Conservation (phyloP, 1,140 invertebrate species). For the Plodia interpunctella region DNA sequence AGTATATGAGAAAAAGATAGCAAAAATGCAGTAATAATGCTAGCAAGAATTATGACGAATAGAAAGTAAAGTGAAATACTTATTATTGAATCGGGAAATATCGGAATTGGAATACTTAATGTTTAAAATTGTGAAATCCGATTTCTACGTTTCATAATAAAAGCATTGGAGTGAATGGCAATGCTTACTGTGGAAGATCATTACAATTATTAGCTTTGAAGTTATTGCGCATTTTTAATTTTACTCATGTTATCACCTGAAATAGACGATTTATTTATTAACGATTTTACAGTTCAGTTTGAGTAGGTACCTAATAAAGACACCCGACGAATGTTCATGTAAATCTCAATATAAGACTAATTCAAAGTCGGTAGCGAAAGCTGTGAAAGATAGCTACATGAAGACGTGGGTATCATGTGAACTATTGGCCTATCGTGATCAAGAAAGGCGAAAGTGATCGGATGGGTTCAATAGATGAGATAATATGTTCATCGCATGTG, state of each 20-base stretch:
- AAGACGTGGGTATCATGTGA: conserved; percentile 34
- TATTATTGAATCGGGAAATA: conserved; percentile 24
- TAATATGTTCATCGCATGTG: conserved; percentile 22
- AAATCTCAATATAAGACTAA: neutral
- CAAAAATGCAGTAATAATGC: conserved; percentile 25
- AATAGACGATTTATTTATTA: too few relatives aligned
- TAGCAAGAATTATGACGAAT: conserved; percentile 36
- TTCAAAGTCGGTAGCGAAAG: conserved; percentile 6
- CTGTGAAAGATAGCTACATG: conserved; percentile 16
- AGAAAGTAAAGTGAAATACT: conserved; percentile 47
- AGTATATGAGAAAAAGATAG: conserved; percentile 14
- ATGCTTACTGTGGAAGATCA: conserved; percentile 23
- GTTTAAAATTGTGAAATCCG: conserved; percentile 25
- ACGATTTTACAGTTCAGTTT: too few relatives aligned
- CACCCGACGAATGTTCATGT: neutral
- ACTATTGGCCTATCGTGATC: conserved; percentile 30
- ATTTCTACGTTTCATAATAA: neutral
- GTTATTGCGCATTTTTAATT: conserved; percentile 10
- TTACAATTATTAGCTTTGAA: conserved; percentile 11
- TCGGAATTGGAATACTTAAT: conserved; percentile 12
- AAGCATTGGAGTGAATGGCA: neutral
- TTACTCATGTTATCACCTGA: too few relatives aligned
- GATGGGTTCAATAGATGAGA: conserved; percentile 21
- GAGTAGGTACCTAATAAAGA: too few relatives aligned
- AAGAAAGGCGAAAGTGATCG: conserved; percentile 29